Evolutionary conservation across 2,113 vertebrate species (phyloP), one percentile per base, ranked within the genome.

Genomic region (Coreoperca whiteheadi): DNA sequence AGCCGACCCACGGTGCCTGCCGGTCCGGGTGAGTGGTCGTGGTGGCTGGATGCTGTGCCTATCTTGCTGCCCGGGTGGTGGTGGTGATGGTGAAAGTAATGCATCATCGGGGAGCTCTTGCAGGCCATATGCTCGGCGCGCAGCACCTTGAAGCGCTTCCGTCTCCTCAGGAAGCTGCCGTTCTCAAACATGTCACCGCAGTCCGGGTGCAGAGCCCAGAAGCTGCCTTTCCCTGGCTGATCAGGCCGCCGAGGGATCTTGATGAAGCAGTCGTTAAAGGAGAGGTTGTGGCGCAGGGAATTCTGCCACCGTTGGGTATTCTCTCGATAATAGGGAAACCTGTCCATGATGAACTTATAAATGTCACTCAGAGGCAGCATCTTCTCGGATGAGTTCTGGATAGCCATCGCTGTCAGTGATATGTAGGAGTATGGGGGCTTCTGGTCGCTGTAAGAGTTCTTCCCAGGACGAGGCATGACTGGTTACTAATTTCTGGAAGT

Each of bases 351-450:
- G 93, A 98, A 98, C 94, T 97, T 98, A 76, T 98, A 98, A 87
- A 98, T 98, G 95, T 98, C 97, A 90, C 97, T 98, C 73, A 98
- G 95, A 1, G 97, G 97, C 46, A 98, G 95, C 97, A 98, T 98
- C 95, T 99, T 99, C 34, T 99, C 98, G 0, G 95, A 77, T 6
- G 97, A 99, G 93, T 97, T 97, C 90, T 99, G 98, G 89, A 99
- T 99, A 68, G 98, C 98, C 98, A 99, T 99, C 16, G 97, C 98
- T 30, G 98, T 99, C 91, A 99, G 94, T 0, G 98, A 99, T 83
- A 99, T 99, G 87, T 99, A 99, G 6, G 98, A 99, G 84, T 99
- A 99, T 1, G 98, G 98, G 2, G 98, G 98, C 91, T 99, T 99
- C 89, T 99, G 98, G 93, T 99, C 98, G 89, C 98, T 99, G 93